Conservation (phyloP, 2,888 invertebrate genomes). For the Pycnomerus fuliginosus region DNA sequence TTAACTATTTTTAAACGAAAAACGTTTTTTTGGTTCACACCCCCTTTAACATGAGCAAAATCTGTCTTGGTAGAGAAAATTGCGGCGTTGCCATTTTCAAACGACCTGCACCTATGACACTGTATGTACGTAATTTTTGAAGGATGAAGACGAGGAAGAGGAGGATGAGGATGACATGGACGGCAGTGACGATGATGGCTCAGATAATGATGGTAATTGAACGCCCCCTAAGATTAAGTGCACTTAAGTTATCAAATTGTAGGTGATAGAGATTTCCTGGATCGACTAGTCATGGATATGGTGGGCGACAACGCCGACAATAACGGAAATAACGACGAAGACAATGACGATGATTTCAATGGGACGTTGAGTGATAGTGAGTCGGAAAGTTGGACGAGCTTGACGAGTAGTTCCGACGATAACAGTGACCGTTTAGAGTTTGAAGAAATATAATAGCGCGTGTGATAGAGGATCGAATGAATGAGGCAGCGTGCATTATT, state of each 20-base stretch:
- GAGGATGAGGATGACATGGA: slow-evolving; percentile 62
- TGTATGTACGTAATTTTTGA: slow-evolving; percentile 10
- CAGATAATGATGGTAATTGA: slow-evolving; percentile 52
- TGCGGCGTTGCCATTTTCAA: too few species aligned
- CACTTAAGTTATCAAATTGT: slow-evolving; percentile 1
- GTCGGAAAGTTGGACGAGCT: slow-evolving; percentile 26
- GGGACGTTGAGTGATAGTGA: slow-evolving; percentile 26
- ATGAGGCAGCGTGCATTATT: slow-evolving; percentile 10
- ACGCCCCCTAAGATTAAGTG: neutral
- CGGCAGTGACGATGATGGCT: slow-evolving; percentile 63
- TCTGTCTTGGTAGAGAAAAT: too few species aligned
- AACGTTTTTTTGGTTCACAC: too few species aligned
- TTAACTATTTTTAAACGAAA: too few species aligned
- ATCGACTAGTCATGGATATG: slow-evolving; percentile 43
- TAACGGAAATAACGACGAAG: slow-evolving; percentile 33
- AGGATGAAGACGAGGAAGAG: slow-evolving; percentile 62
- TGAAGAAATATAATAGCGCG: too few species aligned
- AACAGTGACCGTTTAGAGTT: too few species aligned
- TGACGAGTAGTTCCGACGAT: slow-evolving; percentile 16
- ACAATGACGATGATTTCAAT: slow-evolving; percentile 36
- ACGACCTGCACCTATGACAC: too few species aligned
- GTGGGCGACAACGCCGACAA: slow-evolving; percentile 51
- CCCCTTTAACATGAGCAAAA: too few species aligned
- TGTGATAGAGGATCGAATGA: slow-evolving; percentile 18
- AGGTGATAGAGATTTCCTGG: slow-evolving; percentile 27